A percentile compares a stretch with the other conserved stretches of the same genome.
Conservation (phyloP, 2,797 vertebrate species). For the Nyctibius grandis region DNA sequence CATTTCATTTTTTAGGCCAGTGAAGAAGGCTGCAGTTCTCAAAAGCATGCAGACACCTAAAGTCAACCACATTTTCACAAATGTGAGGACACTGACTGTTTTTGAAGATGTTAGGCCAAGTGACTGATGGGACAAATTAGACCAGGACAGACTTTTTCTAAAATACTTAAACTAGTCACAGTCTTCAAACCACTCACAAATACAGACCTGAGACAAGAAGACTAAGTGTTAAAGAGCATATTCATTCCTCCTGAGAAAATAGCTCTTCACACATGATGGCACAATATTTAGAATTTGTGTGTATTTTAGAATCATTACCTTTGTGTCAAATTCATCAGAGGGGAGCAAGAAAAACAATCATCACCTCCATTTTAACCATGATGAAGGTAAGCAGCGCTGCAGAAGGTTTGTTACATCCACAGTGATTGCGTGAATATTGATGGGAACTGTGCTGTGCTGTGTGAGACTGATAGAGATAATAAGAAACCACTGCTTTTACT, state of each 20-base stretch:
- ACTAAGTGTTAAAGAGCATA: neutral
- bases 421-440: neutral
- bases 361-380: neutral
- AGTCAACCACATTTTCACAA: neutral
- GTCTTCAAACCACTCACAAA: neutral
- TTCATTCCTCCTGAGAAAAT: neutral
- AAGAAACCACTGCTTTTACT: neutral
- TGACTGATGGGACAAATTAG: neutral
- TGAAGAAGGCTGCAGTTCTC: neutral
- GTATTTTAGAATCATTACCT: neutral
- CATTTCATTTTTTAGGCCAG: neutral
- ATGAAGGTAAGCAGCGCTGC: neutral
- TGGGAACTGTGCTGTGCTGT: neutral
- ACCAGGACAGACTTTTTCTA: neutral
- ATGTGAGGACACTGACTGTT: neutral
- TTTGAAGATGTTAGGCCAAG: neutral
- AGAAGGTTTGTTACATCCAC: neutral
- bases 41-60: neutral
- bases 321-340: neutral
- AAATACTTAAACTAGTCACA: neutral
- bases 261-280: neutral
- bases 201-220: neutral
- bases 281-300: neutral
- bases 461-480: neutral
- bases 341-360: neutral